Conservation (phyloP, 2,797 vertebrate genomes). For the Eulemur mongoz region DNA sequence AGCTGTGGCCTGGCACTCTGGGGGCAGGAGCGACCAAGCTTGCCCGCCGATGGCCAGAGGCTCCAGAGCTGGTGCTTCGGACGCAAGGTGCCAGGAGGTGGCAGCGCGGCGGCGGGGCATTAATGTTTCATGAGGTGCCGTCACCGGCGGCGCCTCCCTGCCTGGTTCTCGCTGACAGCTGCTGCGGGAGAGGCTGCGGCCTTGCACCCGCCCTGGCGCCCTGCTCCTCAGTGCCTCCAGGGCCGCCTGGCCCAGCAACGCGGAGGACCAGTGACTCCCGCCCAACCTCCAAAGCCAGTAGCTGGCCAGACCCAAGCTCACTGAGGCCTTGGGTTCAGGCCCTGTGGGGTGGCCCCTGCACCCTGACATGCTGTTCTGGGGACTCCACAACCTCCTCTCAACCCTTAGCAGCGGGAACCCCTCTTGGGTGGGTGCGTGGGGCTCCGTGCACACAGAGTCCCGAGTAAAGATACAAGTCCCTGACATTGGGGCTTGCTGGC, state of each 20-base stretch:
- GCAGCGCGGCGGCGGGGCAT: constrained; percentile 81
- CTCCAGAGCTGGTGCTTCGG: constrained; percentile 79
- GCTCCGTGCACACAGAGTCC: background rate
- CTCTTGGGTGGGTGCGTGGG: background rate
- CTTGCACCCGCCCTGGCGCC: fast-evolving
- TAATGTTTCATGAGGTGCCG: constrained; percentile 84
- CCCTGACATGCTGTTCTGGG: background rate
- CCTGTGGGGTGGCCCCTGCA: background rate
- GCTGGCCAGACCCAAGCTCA: fast-evolving
- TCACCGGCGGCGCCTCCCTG: constrained; percentile 77
- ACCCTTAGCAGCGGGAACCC: background rate
- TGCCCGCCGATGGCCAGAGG: constrained; percentile 70
- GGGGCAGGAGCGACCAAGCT: constrained; percentile 68
- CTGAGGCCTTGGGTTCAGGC: background rate
- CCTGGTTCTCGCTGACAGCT: constrained; percentile 73
- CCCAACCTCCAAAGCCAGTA: background rate
- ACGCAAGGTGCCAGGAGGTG: constrained; percentile 82
- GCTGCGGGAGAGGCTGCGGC: constrained; percentile 12
- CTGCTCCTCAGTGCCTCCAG: background rate
- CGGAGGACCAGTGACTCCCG: background rate
- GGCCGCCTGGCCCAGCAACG: background rate
- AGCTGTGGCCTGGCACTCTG: background rate
- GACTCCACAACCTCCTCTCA: background rate
- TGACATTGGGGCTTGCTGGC: fast-evolving
- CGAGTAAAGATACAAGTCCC: background rate